phyloP scores from a whole-genome alignment of 1,140 invertebrate genomes.

The Lepidostoma basale region DNA sequence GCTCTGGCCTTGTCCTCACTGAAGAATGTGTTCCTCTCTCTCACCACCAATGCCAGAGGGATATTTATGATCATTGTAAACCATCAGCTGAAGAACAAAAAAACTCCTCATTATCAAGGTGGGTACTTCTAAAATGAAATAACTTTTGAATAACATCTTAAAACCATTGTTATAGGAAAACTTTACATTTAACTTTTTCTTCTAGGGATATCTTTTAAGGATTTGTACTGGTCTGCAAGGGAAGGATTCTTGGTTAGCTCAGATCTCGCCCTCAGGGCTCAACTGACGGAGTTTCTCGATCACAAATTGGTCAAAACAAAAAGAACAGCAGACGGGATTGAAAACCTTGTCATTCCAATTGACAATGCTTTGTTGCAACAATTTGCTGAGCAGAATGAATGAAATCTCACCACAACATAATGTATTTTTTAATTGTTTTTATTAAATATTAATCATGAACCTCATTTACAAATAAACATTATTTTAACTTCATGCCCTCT shows the following conservation, averaged over 20 bases:
- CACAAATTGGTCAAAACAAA: constrained; percentile 87
- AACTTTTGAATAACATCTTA: constrained; percentile 20
- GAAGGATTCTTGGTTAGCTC: constrained; percentile 90
- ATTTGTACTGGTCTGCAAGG: constrained; percentile 81
- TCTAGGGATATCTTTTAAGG: constrained; percentile 84
- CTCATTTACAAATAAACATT: too few relatives aligned
- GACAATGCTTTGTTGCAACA: constrained; percentile 75
- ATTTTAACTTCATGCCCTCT: too few relatives aligned
- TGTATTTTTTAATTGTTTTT: too few relatives aligned
- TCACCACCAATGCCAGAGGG: constrained; percentile 85
- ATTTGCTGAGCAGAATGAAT: constrained; percentile 68
- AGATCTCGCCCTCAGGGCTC: constrained; percentile 83
- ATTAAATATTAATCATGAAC: too few relatives aligned
- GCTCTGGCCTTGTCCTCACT: constrained; percentile 83
- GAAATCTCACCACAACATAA: too few relatives aligned
- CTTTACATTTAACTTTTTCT: constrained; percentile 30
- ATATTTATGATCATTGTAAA: constrained; percentile 85
- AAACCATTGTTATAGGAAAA: too few relatives aligned
- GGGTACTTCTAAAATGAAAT: neutral
- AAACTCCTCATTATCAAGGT: constrained; percentile 76
- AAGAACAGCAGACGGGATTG: constrained; percentile 78
- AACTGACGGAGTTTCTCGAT: constrained; percentile 92
- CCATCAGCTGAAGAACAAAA: constrained; percentile 77
- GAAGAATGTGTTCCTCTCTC: constrained; percentile 84
- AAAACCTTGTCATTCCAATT: constrained; percentile 82